Percentiles rank a stretch among this genome's conserved stretches.
phyloP scores from a whole-genome alignment of 1,140 invertebrate species.

The Euura lappo region DNA sequence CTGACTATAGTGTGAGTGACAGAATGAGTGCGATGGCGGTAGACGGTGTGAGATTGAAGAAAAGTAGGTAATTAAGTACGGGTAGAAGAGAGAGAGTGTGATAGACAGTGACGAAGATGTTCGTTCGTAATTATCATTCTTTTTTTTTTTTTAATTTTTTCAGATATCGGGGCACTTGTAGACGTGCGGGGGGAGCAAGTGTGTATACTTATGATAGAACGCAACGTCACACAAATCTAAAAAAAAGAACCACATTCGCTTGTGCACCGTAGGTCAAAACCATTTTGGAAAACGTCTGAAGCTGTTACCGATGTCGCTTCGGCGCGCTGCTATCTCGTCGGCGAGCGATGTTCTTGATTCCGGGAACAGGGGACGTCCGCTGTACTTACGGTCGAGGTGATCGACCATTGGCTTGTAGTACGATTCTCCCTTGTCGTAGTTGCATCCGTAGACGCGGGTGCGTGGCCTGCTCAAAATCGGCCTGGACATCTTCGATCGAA shows the following conservation, averaged over 20 bases:
- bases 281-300: constrained; percentile 61
- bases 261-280: constrained; percentile 52
- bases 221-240: constrained; percentile 9
- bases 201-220: neutral
- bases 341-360: constrained; percentile 56
- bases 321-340: constrained; percentile 58
- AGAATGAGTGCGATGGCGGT: no score
- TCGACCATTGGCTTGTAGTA: constrained; percentile 79
- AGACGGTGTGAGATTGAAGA: neutral
- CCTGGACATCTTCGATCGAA: constrained; percentile 51
- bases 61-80: neutral
- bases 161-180: neutral
- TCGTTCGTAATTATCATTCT: neutral
- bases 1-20: neutral
- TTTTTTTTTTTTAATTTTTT: neutral
- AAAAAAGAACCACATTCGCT: neutral
- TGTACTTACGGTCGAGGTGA: constrained; percentile 73
- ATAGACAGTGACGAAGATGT: neutral
- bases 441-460: constrained; percentile 79
- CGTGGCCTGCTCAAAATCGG: constrained; percentile 67
- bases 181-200: neutral
- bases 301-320: constrained; percentile 61
- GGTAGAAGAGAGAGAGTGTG: neutral
- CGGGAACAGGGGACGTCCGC: constrained; percentile 58
- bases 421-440: constrained; percentile 80